phyloP scores from a whole-genome alignment of 1,140 invertebrate species.

The Diabrotica virgifera region DNA sequence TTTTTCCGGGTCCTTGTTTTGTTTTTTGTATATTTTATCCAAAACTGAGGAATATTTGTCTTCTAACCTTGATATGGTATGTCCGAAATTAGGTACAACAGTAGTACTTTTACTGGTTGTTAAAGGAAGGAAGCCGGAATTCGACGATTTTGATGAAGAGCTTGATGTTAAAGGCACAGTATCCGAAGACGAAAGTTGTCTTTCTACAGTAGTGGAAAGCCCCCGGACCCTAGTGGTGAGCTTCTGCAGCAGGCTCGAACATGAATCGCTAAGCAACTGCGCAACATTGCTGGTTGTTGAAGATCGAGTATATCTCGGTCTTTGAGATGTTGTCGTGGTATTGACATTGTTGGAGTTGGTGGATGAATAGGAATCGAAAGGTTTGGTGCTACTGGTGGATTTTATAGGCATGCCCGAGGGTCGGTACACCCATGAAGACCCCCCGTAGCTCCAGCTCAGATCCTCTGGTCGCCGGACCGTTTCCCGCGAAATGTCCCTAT shows the following conservation, averaged over 20 bases:
- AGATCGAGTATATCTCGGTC: slow-evolving; percentile 67
- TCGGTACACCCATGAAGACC: slow-evolving; percentile 12
- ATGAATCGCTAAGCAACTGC: slow-evolving; percentile 78
- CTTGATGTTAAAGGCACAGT: slow-evolving; percentile 34
- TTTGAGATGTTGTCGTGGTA: slow-evolving; percentile 48
- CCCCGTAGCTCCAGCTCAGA: slow-evolving; percentile 22
- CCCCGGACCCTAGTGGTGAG: slow-evolving; percentile 68
- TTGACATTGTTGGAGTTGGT: slow-evolving; percentile 31
- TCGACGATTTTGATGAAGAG: slow-evolving; percentile 19
- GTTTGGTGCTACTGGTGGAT: slow-evolving; percentile 3
- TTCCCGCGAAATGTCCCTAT: slow-evolving; percentile 33
- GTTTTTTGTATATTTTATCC: slow-evolving; percentile 60
- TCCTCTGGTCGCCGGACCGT: slow-evolving; percentile 18
- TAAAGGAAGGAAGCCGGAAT: slow-evolving; percentile 21
- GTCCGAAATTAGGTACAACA: slow-evolving; percentile 43
- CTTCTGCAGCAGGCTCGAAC: slow-evolving; percentile 75
- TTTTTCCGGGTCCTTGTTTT: slow-evolving; percentile 59
- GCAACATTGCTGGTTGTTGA: slow-evolving; percentile 79
- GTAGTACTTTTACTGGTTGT: slow-evolving; percentile 49
- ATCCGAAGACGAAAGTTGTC: slow-evolving; percentile 33
- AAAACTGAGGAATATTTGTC: slow-evolving; percentile 72
- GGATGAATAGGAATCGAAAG: slow-evolving; percentile 28
- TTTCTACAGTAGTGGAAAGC: slow-evolving; percentile 53
- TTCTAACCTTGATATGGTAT: slow-evolving; percentile 63
- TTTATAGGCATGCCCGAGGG: slow-evolving; percentile 13